Base-by-base conservation (phyloP, 2,113 vertebrate genomes). In the Rafetus swinhoei region DNA sequence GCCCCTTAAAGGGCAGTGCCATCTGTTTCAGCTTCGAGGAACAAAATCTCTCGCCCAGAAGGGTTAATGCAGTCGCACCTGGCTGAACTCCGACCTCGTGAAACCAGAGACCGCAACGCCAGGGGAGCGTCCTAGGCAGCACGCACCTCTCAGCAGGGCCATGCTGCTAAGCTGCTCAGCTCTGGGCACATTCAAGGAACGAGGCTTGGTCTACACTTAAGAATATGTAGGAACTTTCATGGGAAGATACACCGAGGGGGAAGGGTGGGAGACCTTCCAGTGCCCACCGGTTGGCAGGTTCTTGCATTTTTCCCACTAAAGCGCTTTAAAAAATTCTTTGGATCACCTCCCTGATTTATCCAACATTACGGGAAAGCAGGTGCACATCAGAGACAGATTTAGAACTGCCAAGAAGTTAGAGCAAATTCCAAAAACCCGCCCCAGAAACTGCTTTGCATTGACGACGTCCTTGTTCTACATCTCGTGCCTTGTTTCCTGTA, bases 311-410 rank as follows among this genome's bases (percentile, higher is more conserved):
- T 16, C 15, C 14, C 25, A 4, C 79, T 18, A 19, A 25, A 57
- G 24, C 25, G 9, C 81, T 35, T 39, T 35, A 32, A 9, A 79
- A 79, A 9, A 3, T 8, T 12, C 7, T 8, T 39, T 27, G 4
- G 35, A 16, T 69, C 65, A 69, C 0, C 0, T 50, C 60, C 27
- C 12, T 15, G 2, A 1, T 65, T 0, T 2, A 54, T 55, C 62
- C 18, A 24, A 18, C 76, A 12, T 52, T 0, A 2, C 0, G 7
- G n/a, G 22, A n/a, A 54, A 10, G 9, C 39, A 0, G 0, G 15
- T 24, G 10, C 60, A 76, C 0, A 0, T 1, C 7, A 16, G n/a
- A 16, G 45, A 53, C 65, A 55, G 81, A 14, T 0, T 1, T 4
- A 32, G 86, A 86, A 79, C 7, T 35, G 87, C 81, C 83, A 59